phyloP scores from a whole-genome alignment of 2,113 vertebrate species.

The Cinclus mexicanus region DNA sequence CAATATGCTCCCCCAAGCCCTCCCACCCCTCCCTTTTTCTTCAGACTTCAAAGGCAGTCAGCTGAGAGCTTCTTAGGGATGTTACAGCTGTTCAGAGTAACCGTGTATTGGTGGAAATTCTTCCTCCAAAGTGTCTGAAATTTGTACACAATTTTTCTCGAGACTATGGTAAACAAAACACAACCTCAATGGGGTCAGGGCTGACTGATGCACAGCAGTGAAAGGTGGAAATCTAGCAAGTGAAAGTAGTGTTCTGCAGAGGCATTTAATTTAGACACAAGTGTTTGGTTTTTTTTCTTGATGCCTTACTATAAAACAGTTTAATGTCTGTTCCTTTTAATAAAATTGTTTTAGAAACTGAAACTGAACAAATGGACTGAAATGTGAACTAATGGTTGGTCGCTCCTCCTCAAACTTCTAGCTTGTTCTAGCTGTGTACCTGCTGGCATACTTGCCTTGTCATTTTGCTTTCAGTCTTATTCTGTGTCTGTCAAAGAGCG shows the following conservation, averaged over 20 bases:
- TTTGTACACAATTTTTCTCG: not conserved
- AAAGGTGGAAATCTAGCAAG: not conserved
- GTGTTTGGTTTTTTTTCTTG: not conserved
- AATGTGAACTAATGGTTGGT: not conserved
- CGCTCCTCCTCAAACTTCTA: not conserved
- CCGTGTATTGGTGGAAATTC: not conserved
- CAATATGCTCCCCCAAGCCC: not conserved
- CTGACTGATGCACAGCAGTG: fast-evolving
- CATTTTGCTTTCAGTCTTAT: not conserved
- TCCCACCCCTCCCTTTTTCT: not conserved
- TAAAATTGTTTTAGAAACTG: not conserved
- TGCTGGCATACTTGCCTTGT: not conserved
- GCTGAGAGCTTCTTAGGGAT: slow-evolving; percentile 35
- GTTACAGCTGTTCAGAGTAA: slow-evolving; percentile 29
- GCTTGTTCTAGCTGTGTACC: not conserved
- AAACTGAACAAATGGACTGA: not conserved
- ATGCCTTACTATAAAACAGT: not conserved
- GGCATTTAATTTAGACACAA: not conserved
- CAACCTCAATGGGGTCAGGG: not conserved
- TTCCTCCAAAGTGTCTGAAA: not conserved
- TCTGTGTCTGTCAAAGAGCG: not conserved
- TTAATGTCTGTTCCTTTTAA: not conserved
- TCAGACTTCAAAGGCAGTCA: slow-evolving; percentile 61
- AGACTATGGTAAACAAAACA: not conserved
- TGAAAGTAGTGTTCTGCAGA: not conserved